Base-by-base conservation (phyloP, 2,888 invertebrate genomes). In the Horisme vitalbata region DNA sequence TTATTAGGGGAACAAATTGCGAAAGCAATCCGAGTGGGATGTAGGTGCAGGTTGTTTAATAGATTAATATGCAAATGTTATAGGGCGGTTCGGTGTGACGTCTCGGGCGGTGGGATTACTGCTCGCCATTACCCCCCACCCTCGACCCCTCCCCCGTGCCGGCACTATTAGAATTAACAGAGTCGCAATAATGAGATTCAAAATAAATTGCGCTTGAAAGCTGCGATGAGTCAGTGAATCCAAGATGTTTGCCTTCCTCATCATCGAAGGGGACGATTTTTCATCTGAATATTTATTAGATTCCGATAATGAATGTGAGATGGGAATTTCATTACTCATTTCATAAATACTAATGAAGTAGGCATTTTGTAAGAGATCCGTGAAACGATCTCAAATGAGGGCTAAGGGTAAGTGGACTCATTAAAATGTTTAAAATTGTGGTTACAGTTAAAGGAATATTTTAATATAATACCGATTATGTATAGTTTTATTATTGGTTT, bases 51-150 rank as follows among this genome's bases (percentile, higher is more conserved):
- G 14, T 39, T 28, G 35, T 39, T 9, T 31, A 35, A 31, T 35
- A 39, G 34, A 44, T 36, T 35, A 35, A 12, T 38, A 39, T 41
- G 36, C 27, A 37, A 32, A 47, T 47, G 23, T 23, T 23, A 46
- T 32, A 21, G 32, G 21, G n/a, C 11, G 11, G 21, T 41, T 26
- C 11, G 5, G 26, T 26, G 26, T 10, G 26, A 11, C 26, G 28
- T 28, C 33, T 12, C 5, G 4, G 32, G 34, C n/a, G 24, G 21
- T 20, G 26, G 23, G 20, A 14, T 21, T 14, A 31, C 30, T 14
- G n/a, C 33, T 15, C 14, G 23, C 15, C 35, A n/a, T 35, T 18
- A 8, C 26, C 10, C 20, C 14, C 23, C n/a, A n/a, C n/a, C n/a
- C n/a, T n/a, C n/a, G n/a, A n/a, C n/a, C n/a, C n/a, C n/a, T n/a